These are phyloP conservation scores for Psittacula derbiana DNA, from an alignment of 2,797 vertebrate species.

Conservation along the genomic window DNA sequence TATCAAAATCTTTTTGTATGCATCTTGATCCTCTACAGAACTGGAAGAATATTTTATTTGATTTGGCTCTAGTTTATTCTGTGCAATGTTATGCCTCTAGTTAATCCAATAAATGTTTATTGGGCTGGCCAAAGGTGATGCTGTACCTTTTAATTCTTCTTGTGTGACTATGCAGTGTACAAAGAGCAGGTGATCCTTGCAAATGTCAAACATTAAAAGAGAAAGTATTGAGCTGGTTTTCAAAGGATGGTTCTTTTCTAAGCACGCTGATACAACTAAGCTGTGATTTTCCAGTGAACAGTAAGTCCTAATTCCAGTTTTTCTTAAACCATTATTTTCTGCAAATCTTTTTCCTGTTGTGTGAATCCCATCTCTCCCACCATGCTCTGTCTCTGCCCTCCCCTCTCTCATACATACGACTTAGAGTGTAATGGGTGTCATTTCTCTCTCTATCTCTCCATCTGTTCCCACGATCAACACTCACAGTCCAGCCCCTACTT, in stretches of 20 bases:
- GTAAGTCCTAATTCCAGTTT: neutral
- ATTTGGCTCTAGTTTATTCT: neutral
- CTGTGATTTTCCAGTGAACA: neutral
- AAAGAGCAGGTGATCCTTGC: neutral
- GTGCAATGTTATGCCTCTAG: neutral
- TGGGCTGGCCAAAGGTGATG: neutral
- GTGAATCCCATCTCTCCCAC: neutral
- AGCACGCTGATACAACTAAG: rapidly evolving
- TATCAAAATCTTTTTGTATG: slow-evolving; percentile 52
- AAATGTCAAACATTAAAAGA: neutral
- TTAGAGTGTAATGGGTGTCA: slow-evolving; percentile 11
- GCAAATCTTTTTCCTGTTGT: neutral
- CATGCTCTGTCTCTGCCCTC: neutral
- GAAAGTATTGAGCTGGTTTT: neutral
- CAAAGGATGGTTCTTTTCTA: neutral
- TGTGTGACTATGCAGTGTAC: neutral
- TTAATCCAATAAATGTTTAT: neutral
- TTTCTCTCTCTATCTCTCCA: slow-evolving; percentile 41
- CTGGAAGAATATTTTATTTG: neutral
- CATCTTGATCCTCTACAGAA: neutral
- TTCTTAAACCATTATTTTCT: neutral
- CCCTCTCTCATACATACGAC: neutral
- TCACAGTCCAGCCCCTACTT: slow-evolving; percentile 44
- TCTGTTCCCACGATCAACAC: slow-evolving; percentile 53
- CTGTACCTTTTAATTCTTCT: neutral